Conservation (phyloP, 1,140 invertebrate species). For the Acyrthosiphon pisum region DNA sequence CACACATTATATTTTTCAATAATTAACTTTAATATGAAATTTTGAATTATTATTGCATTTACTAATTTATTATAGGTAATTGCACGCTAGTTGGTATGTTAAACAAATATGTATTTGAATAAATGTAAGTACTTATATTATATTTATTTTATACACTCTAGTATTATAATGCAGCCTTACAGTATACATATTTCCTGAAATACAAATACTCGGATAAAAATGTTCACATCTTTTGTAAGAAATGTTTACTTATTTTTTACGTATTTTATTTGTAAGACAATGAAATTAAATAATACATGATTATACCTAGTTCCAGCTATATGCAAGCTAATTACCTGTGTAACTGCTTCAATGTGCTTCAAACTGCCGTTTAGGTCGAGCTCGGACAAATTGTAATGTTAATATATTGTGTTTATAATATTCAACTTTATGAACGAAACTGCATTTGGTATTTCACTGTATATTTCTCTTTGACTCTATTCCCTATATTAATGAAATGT, state of each 20-base stretch:
- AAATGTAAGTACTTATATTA: no score
- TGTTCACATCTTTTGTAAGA: background rate
- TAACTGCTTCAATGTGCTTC: background rate
- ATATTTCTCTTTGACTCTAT: background rate
- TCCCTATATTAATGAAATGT: background rate
- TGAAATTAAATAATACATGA: background rate
- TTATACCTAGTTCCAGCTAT: no score
- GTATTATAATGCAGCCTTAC: no score
- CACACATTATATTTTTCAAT: no score
- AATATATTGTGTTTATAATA: background rate
- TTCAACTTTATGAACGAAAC: background rate
- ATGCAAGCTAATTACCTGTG: no score
- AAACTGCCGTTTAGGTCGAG: background rate
- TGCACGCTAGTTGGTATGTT: no score
- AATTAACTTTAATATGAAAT: no score
- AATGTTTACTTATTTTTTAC: background rate
- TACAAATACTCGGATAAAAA: background rate
- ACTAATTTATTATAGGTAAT: no score
- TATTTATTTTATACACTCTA: background rate
- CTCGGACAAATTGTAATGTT: background rate
- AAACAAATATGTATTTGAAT: background rate
- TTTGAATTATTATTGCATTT: no score
- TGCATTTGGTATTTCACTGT: no score
- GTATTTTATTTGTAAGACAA: background rate
- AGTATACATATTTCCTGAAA: background rate